Evolutionary conservation across 30 jellyfish, hydroid and myxozoan genomes (phyloP), one percentile per base, ranked within the genome.

Genomic region (Turritopsis rubra): DNA sequence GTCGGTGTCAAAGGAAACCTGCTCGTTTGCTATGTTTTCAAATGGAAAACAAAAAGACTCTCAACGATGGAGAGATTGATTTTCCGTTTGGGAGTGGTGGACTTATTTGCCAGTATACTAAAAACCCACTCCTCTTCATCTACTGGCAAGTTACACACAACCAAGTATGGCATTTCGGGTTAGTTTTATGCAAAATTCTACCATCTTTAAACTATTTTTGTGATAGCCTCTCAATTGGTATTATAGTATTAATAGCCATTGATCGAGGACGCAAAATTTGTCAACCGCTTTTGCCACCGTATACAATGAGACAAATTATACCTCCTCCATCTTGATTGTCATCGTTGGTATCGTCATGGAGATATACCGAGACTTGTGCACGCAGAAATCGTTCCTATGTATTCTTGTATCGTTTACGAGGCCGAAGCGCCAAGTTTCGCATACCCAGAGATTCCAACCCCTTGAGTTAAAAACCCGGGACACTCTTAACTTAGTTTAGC

Each of bases 201-300:
- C 88, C 88, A 1, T 85, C 89, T 1, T 52, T 90, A 18, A 84
- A 85, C 5, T 87, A 87, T 5, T 26, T 82, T 52, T 21, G 89
- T 16, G 78, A 87, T 1, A 90, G 88, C 7, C 53, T 85, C 4
- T 90, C 97, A 22, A 29, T 89, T 21, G 89, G 84, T 8, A 81
- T 90, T 7, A 85, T 90, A 26, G 76, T 85, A 28, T 20, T 90
- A 23, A 81, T 90, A 9, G 90, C 86, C 75, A 16, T 90, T 52
- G 97, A 90, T 25, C 79, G 97, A 29, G 86, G 88, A 84, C 87
- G 95, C n/a, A 84, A 85, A 18, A 90, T 90, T 28, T 87, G 89
- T 75, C 86, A 91, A 75, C 96, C 96, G 1, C 81, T 89, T 72
- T 71, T 60, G 52, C 60, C 77, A 0, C 85, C 83, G 18, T 26